Percentiles rank a stretch among this genome's conserved stretches.
Evolutionary conservation across 2,113 vertebrate species (phyloP).

Genomic region (Lathamus discolor): DNA sequence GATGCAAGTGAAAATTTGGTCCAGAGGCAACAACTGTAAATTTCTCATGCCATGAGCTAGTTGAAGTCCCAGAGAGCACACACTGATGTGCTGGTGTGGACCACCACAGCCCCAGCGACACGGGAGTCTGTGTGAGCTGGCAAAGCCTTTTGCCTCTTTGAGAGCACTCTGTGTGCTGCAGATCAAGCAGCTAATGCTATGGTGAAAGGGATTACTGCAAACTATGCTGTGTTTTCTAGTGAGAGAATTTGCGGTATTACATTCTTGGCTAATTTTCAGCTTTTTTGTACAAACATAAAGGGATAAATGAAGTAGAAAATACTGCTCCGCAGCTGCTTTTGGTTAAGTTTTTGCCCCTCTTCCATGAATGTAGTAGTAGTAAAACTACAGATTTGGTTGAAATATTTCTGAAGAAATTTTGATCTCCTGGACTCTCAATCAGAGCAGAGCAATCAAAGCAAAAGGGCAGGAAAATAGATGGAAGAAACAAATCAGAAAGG

Average conservation of each 20-base stretch:
- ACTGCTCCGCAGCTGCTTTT: not conserved
- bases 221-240: not conserved
- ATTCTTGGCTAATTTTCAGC: constrained; percentile 34
- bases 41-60: accelerated
- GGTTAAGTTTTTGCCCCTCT: not conserved
- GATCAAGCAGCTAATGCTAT: not conserved
- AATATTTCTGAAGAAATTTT: not conserved
- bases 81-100: accelerated
- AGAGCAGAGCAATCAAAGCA: not conserved
- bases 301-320: constrained; percentile 29
- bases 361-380: not conserved
- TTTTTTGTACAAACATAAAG: constrained; percentile 21
- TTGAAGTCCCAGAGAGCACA: accelerated
- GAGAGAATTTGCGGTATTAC: not conserved
- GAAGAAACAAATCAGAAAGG: constrained; percentile 23
- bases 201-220: not conserved
- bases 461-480: not conserved
- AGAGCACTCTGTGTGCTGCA: not conserved
- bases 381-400: not conserved
- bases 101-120: accelerated
- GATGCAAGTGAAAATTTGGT: not conserved
- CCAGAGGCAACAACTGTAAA: accelerated
- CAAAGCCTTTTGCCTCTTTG: accelerated
- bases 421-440: not conserved
- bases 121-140: accelerated